Evolutionary conservation across 2,113 vertebrate species (phyloP).

Genomic region (Hoplias malabaricus): DNA sequence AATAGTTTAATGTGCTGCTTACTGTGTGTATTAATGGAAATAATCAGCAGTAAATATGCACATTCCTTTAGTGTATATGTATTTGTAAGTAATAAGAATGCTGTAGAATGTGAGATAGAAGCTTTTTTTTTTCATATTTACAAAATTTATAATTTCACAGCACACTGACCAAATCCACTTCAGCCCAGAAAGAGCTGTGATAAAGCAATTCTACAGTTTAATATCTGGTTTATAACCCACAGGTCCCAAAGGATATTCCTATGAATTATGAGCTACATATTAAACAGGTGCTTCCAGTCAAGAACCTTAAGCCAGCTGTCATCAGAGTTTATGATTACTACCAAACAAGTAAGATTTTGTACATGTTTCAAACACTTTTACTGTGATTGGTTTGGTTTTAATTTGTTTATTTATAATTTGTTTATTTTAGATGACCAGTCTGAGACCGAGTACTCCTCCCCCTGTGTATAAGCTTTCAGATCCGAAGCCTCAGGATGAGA

Average conservation of each 20-base stretch:
- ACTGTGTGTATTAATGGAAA: no score
- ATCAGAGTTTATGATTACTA: slow-evolving; percentile 85
- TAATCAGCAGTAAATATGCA: no score
- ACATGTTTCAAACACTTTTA: background rate
- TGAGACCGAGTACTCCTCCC: slow-evolving; percentile 59
- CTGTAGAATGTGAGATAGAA: no score
- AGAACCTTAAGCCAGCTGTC: slow-evolving; percentile 77
- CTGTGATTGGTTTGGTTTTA: background rate
- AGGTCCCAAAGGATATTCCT: slow-evolving; percentile 46
- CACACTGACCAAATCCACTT: no score
- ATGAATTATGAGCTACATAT: slow-evolving; percentile 62
- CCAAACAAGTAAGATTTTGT: slow-evolving; percentile 75
- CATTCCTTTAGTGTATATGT: background rate
- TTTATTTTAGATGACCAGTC: slow-evolving; percentile 61
- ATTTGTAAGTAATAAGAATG: no score
- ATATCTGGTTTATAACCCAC: slow-evolving; percentile 9
- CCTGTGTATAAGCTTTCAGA: slow-evolving; percentile 36
- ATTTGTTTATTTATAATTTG: background rate
- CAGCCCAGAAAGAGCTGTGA: background rate
- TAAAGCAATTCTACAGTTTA: background rate
- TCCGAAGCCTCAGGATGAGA: background rate
- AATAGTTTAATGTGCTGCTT: no score
- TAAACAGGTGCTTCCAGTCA: slow-evolving; percentile 67
- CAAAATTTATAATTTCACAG: no score
- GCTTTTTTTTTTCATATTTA: no score